Conservation (phyloP, 2,113 vertebrate genomes). For the Xiphias gladius region DNA sequence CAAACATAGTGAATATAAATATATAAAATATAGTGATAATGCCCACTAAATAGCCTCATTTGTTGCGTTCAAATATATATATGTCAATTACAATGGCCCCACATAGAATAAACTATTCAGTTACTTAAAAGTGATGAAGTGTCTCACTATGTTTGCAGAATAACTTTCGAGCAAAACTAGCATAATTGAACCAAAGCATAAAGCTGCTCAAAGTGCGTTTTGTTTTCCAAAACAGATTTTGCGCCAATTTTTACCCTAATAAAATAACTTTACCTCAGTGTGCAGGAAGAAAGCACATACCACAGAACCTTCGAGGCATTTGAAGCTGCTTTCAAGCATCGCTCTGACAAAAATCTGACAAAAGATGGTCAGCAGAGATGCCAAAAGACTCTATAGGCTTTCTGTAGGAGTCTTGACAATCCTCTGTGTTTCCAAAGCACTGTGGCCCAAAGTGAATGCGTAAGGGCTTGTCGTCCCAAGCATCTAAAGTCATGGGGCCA, state of each 20-base stretch:
- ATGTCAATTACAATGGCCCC: neutral
- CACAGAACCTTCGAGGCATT: slow-evolving; percentile 52
- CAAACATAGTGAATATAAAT: too few relatives aligned
- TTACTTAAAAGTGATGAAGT: slow-evolving; percentile 8
- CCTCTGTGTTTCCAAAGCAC: neutral
- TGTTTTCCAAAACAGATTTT: slow-evolving; percentile 64
- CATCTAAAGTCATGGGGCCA: neutral
- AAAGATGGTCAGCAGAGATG: slow-evolving; percentile 2
- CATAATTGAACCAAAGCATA: slow-evolving; percentile 52
- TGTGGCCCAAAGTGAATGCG: neutral
- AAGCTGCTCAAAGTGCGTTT: slow-evolving; percentile 40
- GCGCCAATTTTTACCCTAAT: slow-evolving; percentile 57
- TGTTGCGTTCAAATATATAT: neutral
- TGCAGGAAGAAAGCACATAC: slow-evolving; percentile 33
- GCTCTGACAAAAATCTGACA: slow-evolving; percentile 9
- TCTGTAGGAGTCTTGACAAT: neutral
- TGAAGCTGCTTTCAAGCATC: slow-evolving; percentile 43
- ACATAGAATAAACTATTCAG: neutral
- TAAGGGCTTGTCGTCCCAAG: neutral
- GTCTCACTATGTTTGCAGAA: slow-evolving; percentile 17
- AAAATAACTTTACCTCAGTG: slow-evolving; percentile 44
- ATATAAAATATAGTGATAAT: neutral
- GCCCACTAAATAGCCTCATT: neutral
- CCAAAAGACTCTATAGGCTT: slow-evolving; percentile 1
- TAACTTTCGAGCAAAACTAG: slow-evolving; percentile 21